Evolutionary conservation across 2,113 vertebrate species (phyloP).

Genomic region (Trinectes maculatus): DNA sequence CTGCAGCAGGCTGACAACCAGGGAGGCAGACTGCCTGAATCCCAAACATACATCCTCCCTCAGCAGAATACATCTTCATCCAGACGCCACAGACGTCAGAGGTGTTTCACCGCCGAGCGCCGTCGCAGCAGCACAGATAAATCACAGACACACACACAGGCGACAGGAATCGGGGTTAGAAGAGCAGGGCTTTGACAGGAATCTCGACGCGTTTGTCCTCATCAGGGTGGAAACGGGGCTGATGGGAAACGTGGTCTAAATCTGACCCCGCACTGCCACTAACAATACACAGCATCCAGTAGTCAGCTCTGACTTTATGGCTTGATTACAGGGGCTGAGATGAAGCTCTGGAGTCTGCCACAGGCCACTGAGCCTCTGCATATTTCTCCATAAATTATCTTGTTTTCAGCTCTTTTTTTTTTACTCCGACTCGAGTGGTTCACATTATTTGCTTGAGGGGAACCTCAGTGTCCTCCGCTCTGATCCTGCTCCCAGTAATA

Average conservation of each 20-base stretch:
- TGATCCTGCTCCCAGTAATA: constrained; percentile 16
- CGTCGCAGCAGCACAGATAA: background rate
- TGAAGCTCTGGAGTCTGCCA: constrained; percentile 33
- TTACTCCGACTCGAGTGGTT: constrained; percentile 31
- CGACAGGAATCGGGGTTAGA: background rate
- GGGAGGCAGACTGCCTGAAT: constrained; percentile 46
- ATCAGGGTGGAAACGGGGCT: background rate
- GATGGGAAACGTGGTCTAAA: constrained; percentile 39
- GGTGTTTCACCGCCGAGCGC: background rate
- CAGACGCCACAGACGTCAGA: background rate
- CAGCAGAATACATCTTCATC: constrained; percentile 14
- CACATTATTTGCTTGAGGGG: constrained; percentile 28
- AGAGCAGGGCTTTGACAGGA: too few species aligned
- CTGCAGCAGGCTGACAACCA: constrained; percentile 60
- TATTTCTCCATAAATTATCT: constrained; percentile 58
- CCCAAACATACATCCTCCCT: constrained; percentile 50
- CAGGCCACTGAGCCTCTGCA: constrained; percentile 38
- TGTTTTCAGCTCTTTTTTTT: constrained; percentile 39
- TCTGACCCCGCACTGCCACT: background rate
- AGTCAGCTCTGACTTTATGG: constrained; percentile 2
- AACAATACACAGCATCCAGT: constrained; percentile 10
- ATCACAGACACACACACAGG: background rate
- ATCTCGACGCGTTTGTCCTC: too few species aligned
- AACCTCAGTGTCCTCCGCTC: constrained; percentile 9
- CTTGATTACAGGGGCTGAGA: constrained; percentile 22